phyloP scores from a whole-genome alignment of 1,140 invertebrate genomes.

The Temnothorax nylanderi region DNA sequence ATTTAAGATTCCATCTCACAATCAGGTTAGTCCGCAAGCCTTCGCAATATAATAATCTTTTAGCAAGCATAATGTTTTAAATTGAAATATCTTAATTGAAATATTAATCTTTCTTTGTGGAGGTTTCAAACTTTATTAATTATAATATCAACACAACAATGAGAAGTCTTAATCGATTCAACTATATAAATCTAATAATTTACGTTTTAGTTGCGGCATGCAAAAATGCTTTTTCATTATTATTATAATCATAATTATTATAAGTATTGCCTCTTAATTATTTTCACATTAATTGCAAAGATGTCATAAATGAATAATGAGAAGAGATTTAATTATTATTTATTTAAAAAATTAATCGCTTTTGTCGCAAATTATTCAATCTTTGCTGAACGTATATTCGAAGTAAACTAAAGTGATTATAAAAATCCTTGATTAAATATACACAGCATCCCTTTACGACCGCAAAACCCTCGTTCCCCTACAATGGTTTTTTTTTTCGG shows the following conservation, averaged over 20 bases:
- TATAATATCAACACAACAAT: not conserved
- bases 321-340: not conserved
- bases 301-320: not conserved
- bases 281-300: not conserved
- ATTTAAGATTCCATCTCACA: conserved; percentile 16
- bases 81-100: not conserved
- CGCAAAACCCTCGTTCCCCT: not conserved
- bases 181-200: not conserved
- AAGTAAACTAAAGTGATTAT: not conserved
- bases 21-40: not conserved
- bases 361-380: not conserved
- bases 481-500: not conserved
- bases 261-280: no score
- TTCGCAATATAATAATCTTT: not conserved
- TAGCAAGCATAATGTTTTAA: not conserved
- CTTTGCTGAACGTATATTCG: not conserved
- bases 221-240: not conserved
- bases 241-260: not conserved
- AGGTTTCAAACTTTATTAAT: not conserved
- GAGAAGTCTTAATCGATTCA: not conserved
- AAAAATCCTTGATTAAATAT: not conserved
- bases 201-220: not conserved
- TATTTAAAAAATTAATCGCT: not conserved
- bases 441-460: not conserved
- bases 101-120: not conserved